Conservation (phyloP, 2,888 invertebrate genomes). For the Alentia gelatinosa region DNA sequence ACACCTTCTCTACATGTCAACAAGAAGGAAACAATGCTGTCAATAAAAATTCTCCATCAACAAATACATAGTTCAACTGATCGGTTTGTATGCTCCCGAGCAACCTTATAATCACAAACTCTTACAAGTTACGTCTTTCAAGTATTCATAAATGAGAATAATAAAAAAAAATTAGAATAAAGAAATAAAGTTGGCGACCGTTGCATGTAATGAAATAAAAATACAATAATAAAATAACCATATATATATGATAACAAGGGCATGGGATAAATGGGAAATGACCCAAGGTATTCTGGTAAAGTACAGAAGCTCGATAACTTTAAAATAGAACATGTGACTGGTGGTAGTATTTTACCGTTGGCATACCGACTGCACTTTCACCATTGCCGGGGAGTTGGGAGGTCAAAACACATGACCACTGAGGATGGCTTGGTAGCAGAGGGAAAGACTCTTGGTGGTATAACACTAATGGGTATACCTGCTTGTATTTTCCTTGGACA, state of each 20-base stretch:
- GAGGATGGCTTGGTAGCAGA: no score
- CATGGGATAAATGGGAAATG: no score
- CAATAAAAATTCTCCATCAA: neutral
- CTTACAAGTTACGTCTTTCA: slow-evolving; percentile 11
- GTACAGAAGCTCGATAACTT: neutral
- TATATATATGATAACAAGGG: neutral
- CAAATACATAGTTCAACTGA: no score
- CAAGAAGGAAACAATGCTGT: neutral
- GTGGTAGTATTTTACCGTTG: neutral
- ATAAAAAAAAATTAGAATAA: neutral
- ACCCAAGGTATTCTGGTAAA: neutral
- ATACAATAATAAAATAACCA: neutral
- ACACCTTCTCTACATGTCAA: neutral
- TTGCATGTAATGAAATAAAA: neutral
- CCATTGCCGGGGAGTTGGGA: no score
- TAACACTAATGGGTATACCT: no score
- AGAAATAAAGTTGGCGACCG: neutral
- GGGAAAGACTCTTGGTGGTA: no score
- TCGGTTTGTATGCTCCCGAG: no score
- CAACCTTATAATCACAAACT: neutral
- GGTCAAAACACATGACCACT: no score
- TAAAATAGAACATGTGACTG: neutral
- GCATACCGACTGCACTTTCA: neutral
- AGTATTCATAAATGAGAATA: neutral
- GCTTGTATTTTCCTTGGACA: no score